Conservation (phyloP, 2,797 vertebrate species). For the Jordanella pulchra region DNA sequence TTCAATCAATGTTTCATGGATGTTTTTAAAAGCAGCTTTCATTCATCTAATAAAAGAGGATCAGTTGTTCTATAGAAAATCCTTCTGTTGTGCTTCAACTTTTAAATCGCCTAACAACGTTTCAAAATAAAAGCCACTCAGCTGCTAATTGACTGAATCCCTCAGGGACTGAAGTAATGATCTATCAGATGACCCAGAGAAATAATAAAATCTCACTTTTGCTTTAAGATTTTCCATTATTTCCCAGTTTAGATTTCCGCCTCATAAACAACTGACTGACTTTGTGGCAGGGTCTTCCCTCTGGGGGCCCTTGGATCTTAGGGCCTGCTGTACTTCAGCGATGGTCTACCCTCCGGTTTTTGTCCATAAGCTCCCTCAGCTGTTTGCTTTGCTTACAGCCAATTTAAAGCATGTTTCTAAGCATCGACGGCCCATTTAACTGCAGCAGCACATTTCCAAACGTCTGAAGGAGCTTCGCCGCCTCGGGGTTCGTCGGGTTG, state of each 20-base stretch:
- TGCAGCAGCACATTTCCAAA: no score
- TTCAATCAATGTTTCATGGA: neutral
- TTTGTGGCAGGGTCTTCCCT: neutral
- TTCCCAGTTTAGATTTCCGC: neutral
- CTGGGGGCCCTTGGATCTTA: neutral
- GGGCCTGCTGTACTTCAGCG: neutral
- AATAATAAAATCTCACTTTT: neutral
- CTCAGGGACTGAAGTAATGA: neutral
- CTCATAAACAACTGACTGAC: neutral
- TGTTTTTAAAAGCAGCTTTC: neutral
- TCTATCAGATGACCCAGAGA: neutral
- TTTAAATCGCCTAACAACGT: neutral
- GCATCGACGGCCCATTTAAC: neutral
- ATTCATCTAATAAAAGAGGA: neutral
- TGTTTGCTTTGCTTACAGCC: neutral
- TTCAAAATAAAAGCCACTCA: neutral
- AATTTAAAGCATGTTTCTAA: neutral
- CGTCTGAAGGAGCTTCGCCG: neutral
- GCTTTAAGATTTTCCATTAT: neutral
- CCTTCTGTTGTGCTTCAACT: neutral
- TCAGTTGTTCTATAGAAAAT: no score
- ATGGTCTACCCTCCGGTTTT: no score
- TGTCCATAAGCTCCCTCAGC: neutral
- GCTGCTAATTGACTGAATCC: neutral
- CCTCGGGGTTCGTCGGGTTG: neutral